Percentiles rank a stretch among this genome's conserved stretches.
phyloP scores from a whole-genome alignment of 2,888 invertebrate genomes.

The Vanessa cardui region DNA sequence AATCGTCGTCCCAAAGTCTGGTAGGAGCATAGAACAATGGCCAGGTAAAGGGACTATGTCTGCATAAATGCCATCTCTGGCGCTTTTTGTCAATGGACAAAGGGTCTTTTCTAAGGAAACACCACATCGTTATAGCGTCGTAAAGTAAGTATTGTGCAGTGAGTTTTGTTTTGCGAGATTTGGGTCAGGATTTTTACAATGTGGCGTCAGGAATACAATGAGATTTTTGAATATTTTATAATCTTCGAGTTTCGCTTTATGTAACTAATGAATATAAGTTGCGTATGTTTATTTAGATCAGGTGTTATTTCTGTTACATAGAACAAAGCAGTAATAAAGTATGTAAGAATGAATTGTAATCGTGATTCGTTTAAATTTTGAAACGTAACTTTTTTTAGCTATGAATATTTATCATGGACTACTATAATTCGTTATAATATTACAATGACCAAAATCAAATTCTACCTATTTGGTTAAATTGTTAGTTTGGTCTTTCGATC shows the following conservation, averaged over 20 bases:
- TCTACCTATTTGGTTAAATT: too few species aligned
- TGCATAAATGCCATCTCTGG: slow-evolving; percentile 75
- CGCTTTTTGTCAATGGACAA: slow-evolving; percentile 81
- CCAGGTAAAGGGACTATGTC: slow-evolving; percentile 76
- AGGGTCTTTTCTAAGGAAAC: slow-evolving; percentile 80
- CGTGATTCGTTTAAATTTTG: too few species aligned
- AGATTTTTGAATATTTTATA: slow-evolving; percentile 61
- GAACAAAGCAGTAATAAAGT: slow-evolving; percentile 1
- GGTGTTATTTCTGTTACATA: slow-evolving; percentile 2
- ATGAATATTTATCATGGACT: too few species aligned
- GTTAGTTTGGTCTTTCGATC: too few species aligned
- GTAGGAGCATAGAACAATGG: slow-evolving; percentile 75
- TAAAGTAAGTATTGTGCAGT: slow-evolving; percentile 79
- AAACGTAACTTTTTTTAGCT: too few species aligned
- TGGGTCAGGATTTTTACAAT: slow-evolving; percentile 80
- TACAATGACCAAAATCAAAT: too few species aligned
- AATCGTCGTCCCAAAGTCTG: slow-evolving; percentile 75
- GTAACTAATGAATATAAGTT: slow-evolving; percentile 15
- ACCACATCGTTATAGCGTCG: slow-evolving; percentile 81
- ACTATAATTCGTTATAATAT: too few species aligned
- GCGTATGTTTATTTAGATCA: slow-evolving; percentile 7
- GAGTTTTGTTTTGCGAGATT: slow-evolving; percentile 79
- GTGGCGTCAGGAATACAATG: slow-evolving; percentile 74
- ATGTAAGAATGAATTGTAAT: not conserved
- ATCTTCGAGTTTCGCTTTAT: slow-evolving; percentile 39